These are phyloP conservation scores for Drosophila mojavensis DNA, from an alignment of 1,140 invertebrate species.

Conservation along the genomic window DNA sequence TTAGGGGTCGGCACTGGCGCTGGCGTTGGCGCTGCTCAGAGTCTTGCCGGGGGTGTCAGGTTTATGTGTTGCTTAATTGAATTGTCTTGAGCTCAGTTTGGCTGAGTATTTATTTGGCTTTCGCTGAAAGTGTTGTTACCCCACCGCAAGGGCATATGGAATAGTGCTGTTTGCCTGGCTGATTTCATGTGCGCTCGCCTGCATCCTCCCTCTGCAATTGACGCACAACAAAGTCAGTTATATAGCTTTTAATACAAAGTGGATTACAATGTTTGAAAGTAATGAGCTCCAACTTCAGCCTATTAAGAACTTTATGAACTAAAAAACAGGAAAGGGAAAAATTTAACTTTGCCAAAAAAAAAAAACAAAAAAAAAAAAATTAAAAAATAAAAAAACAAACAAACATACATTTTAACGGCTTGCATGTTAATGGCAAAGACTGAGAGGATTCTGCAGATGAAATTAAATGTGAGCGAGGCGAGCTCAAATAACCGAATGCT, in stretches of 20 bases:
- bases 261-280: conserved; percentile 49
- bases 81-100: conserved; percentile 62
- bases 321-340: conserved; percentile 28
- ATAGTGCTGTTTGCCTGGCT: conserved; percentile 1
- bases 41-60: conserved; percentile 55
- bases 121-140: conserved; percentile 22
- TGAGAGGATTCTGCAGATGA: background rate
- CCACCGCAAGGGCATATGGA: conserved; percentile 1
- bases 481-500: background rate
- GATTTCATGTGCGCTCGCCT: conserved; percentile 2
- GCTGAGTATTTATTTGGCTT: conserved; percentile 20
- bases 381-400: background rate
- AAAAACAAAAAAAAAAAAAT: background rate
- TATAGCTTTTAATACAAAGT: conserved; percentile 41
- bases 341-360: conserved; percentile 26
- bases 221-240: conserved; percentile 6
- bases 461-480: background rate
- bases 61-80: conserved; percentile 77
- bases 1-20: background rate
- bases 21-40: conserved; percentile 22
- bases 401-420: conserved; percentile 12
- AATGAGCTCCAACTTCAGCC: conserved; percentile 45
- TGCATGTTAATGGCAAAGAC: conserved; percentile 32
- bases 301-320: conserved; percentile 62
- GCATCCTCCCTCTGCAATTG: background rate